These are phyloP conservation scores for Patella depressa DNA, from an alignment of 2,888 invertebrate genomes.

Conservation along the genomic window DNA sequence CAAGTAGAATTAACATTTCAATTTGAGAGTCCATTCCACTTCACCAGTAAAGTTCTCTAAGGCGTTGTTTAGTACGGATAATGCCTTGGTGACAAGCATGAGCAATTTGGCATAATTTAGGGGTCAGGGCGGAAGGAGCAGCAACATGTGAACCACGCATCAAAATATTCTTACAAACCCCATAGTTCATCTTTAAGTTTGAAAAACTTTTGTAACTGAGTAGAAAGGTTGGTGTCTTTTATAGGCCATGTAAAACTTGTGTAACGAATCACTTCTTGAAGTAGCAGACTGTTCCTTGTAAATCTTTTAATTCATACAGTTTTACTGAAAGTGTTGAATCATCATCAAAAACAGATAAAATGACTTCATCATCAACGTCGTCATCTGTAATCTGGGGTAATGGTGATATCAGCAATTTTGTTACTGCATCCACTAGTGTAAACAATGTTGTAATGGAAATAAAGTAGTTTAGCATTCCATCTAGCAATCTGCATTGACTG, in stretches of 20 bases:
- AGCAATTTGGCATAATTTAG: constrained; percentile 38
- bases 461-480: background rate
- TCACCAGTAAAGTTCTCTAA: constrained; percentile 50
- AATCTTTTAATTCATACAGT: background rate
- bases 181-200: constrained; percentile 34
- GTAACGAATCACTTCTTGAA: background rate
- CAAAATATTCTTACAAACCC: constrained; percentile 45
- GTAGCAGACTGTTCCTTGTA: background rate
- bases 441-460: background rate
- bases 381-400: background rate
- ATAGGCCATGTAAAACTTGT: background rate
- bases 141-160: constrained; percentile 33
- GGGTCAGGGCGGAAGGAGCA: background rate
- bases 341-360: background rate
- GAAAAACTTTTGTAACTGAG: constrained; percentile 26
- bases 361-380: background rate
- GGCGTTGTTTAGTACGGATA: constrained; percentile 48
- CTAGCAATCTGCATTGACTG: background rate
- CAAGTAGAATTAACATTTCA: constrained; percentile 12
- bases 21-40: constrained; percentile 26
- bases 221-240: background rate
- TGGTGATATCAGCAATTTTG: constrained; percentile 1
- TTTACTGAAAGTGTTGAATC: background rate
- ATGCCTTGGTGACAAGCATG: constrained; percentile 51
- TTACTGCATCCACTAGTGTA: background rate